phyloP scores from a whole-genome alignment of 1,140 invertebrate genomes.

The Drosophila kohkoa region DNA sequence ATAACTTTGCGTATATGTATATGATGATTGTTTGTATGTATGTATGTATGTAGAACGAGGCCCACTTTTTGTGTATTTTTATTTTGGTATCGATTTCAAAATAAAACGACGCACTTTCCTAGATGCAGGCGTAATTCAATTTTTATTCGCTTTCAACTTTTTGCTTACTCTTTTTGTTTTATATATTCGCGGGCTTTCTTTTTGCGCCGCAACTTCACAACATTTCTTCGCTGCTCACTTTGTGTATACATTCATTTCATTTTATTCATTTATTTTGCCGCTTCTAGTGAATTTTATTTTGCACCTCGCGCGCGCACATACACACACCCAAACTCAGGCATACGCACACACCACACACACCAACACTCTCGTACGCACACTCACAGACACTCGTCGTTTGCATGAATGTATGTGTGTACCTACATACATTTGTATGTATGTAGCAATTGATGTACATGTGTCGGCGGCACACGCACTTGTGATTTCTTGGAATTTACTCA shows the following conservation, averaged over 20 bases:
- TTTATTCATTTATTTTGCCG: conserved; percentile 51
- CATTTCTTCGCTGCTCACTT: conserved; percentile 53
- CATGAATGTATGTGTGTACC: conserved; percentile 19
- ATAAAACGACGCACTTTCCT: conserved; percentile 79
- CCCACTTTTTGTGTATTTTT: conserved; percentile 58
- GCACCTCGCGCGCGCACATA: conserved; percentile 39
- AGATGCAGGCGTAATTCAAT: conserved; percentile 65
- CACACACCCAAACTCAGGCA: not conserved
- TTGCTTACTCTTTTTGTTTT: conserved; percentile 26
- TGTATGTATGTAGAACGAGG: conserved; percentile 41
- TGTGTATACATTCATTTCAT: conserved; percentile 35
- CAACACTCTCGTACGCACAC: conserved; percentile 11
- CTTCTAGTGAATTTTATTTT: conserved; percentile 45
- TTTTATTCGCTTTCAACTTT: conserved; percentile 48
- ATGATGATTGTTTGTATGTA: conserved; percentile 22
- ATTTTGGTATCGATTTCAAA: conserved; percentile 83
- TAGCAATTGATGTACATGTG: conserved; percentile 48
- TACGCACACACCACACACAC: not conserved
- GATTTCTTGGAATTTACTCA: conserved; percentile 51
- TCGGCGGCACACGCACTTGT: conserved; percentile 57
- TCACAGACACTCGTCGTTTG: conserved; percentile 27
- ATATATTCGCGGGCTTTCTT: conserved; percentile 67
- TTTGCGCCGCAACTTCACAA: conserved; percentile 79
- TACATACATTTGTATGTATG: conserved; percentile 20
- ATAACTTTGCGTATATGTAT: conserved; percentile 13